Evolutionary conservation across 2,113 vertebrate species (phyloP), one percentile per base, ranked within the genome.

Genomic region (Colossoma macropomum): DNA sequence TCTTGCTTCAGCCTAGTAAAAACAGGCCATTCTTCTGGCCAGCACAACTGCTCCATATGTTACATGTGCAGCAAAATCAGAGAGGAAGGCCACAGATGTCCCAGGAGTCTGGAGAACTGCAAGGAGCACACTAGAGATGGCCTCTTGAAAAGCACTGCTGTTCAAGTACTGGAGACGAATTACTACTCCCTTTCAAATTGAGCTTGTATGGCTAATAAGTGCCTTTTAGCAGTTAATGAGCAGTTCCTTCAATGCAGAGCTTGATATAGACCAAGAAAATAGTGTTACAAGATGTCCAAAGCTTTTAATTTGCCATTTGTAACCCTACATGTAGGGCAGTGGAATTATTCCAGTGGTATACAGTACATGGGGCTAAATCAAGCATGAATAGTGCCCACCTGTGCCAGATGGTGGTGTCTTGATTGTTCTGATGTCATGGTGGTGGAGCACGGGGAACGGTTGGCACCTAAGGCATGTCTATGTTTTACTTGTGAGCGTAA

Each of bases 41-140:
- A 69, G 60, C 80, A 79, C 17, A n/a, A 27, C 54, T 56, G 16
- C 59, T 74, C 73, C 56, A n/a, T 72, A 68, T 82, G 73, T 70
- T 72, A 72, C 62, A 34, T 65, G 66, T 71, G 54, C 30, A 9
- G 75, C 73, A 30, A 66, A 73, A 62, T 30, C 75, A 63, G 25
- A 41, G 59, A 52, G 34, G 70, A 11, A 27, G n/a, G 59, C 25
- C 13, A 70, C 41, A 38, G 54, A 70, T 48, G 30, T 79, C 63
- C 77, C 10, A 9, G 23, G 77, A 75, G 34, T 32, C 28, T 41
- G 71, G 66, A 65, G 38, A 56, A 34, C 3, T 34, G 50, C 59
- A 45, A 30, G 15, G 41, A 45, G 30, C 30, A 62, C 28, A 70
- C 38, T 71, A 25, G 21, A 21, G 19, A 28, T 60, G 62, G 32